Evolutionary conservation across 1,140 invertebrate species (phyloP).

Genomic region (Lucilia sericata): DNA sequence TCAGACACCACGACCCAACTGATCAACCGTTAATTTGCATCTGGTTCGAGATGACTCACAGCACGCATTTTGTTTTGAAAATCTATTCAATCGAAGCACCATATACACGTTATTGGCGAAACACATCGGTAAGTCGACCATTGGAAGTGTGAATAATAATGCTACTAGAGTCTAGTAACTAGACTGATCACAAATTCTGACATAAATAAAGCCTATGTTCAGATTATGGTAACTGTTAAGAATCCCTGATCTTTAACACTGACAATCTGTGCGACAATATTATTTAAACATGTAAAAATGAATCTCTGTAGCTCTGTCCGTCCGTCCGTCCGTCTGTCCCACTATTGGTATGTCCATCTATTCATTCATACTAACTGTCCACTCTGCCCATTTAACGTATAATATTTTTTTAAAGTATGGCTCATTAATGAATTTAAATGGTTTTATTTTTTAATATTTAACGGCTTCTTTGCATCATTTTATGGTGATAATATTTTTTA

Average conservation of each 20-base stretch:
- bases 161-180: too few species aligned
- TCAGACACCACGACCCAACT: too few species aligned
- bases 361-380: background rate
- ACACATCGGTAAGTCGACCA: too few species aligned
- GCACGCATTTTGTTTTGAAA: too few species aligned
- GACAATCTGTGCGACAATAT: background rate
- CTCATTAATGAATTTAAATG: constrained; percentile 68
- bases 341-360: background rate
- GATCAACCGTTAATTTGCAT: too few species aligned
- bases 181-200: too few species aligned
- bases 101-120: too few species aligned
- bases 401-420: constrained; percentile 49
- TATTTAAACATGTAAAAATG: background rate
- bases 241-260: background rate
- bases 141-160: too few species aligned
- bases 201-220: background rate
- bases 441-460: constrained; percentile 68
- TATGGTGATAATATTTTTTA: constrained; percentile 57
- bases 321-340: background rate
- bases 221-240: background rate
- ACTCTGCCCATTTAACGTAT: background rate
- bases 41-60: too few species aligned
- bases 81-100: too few species aligned
- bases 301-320: background rate
- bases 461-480: constrained; percentile 67